These are phyloP conservation scores for Anguilla obscura DNA, from an alignment of 2,797 vertebrate genomes.

Conservation along the genomic window DNA sequence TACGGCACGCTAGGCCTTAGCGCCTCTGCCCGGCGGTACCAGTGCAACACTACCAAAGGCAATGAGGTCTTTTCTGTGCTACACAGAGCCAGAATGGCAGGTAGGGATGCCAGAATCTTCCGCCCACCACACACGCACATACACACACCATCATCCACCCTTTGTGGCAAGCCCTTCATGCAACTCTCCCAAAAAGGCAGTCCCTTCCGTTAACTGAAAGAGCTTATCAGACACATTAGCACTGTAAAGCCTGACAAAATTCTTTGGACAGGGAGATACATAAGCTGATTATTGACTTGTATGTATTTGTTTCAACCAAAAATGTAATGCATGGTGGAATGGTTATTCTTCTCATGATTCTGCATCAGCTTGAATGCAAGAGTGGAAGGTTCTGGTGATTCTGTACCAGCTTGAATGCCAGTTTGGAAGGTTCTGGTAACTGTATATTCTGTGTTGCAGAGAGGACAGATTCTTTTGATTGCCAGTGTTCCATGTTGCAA, in stretches of 20 bases:
- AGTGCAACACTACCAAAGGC: constrained; percentile 59
- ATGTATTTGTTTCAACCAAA: neutral
- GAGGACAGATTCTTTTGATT: neutral
- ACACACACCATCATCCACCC: neutral
- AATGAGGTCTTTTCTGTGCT: constrained; percentile 74
- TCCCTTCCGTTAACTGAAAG: too few species aligned
- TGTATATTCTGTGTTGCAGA: neutral
- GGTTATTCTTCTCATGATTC: neutral
- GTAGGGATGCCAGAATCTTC: constrained; percentile 47
- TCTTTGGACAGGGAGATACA: neutral
- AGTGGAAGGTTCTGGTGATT: neutral
- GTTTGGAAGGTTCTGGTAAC: neutral
- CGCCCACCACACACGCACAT: neutral
- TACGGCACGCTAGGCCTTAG: constrained; percentile 75
- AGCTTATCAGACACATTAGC: neutral
- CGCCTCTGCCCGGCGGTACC: constrained; percentile 56
- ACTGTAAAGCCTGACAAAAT: neutral
- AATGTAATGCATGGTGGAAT: neutral
- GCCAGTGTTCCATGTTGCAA: neutral
- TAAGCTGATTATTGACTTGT: neutral
- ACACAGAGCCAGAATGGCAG: constrained; percentile 69
- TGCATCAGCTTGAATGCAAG: neutral
- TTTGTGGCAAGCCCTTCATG: neutral
- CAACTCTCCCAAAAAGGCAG: too few species aligned
- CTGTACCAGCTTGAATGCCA: neutral